Percentiles rank a stretch among this genome's conserved stretches.
phyloP scores from a whole-genome alignment of 2,888 invertebrate species.

The Cyrtodaria siliqua region DNA sequence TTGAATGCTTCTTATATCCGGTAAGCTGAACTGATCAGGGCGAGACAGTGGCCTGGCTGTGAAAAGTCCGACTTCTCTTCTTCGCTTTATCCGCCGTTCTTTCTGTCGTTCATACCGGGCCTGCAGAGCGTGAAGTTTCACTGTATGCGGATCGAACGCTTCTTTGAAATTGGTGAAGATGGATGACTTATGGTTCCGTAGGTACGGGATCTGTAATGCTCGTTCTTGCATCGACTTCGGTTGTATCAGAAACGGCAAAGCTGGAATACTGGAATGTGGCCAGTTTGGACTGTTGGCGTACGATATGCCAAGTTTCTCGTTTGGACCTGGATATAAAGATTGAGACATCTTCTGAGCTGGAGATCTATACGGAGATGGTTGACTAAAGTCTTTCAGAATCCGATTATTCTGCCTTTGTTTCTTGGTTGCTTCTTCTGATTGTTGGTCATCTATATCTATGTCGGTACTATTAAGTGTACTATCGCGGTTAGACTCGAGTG shows the following conservation, averaged over 20 bases:
- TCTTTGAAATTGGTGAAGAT: conserved; percentile 23
- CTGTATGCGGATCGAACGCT: conserved; percentile 13
- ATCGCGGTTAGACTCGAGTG: too few species aligned
- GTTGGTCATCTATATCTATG: background rate
- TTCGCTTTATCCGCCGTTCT: conserved; percentile 1
- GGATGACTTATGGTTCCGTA: conserved; percentile 7
- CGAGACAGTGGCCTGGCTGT: conserved; percentile 12
- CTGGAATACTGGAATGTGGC: conserved; percentile 46
- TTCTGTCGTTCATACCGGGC: conserved; percentile 16
- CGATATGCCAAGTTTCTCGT: conserved; percentile 27
- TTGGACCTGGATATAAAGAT: conserved; percentile 45
- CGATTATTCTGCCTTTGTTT: background rate
- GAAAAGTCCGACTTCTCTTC: conserved; percentile 19
- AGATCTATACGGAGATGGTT: conserved; percentile 21
- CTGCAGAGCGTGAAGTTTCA: conserved; percentile 28
- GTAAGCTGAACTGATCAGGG: conserved; percentile 17
- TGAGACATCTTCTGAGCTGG: conserved; percentile 14
- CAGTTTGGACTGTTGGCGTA: conserved; percentile 46
- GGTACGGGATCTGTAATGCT: conserved; percentile 23
- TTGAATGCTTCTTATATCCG: conserved; percentile 17
- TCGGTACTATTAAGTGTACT: background rate
- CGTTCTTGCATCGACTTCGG: conserved; percentile 37
- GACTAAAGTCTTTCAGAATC: conserved; percentile 17
- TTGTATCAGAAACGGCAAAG: conserved; percentile 45
- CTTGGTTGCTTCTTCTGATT: background rate